Conservation (phyloP, 2,113 vertebrate species). For the Macroglossus sobrinus region DNA sequence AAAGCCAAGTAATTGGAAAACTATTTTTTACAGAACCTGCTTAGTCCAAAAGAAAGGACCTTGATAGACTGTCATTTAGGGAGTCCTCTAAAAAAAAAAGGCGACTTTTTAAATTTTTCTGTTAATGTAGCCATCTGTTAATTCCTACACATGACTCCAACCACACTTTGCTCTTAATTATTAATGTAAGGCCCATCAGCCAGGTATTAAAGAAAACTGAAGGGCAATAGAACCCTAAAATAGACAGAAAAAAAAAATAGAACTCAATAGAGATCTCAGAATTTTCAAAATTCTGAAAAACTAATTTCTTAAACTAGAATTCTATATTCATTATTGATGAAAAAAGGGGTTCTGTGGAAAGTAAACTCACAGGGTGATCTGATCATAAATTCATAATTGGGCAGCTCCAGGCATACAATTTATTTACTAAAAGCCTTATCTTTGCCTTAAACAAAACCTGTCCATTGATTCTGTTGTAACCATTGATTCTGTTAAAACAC, state of each 20-base stretch:
- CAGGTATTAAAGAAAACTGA: neutral
- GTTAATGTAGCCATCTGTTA: neutral
- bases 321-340: neutral
- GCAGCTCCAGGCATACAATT: neutral
- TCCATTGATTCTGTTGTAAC: neutral
- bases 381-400: neutral
- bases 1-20: neutral
- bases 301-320: neutral
- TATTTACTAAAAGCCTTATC: neutral
- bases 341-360: neutral
- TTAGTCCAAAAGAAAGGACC: neutral
- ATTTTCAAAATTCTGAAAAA: neutral
- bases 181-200: neutral
- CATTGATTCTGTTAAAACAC: no score
- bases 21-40: neutral
- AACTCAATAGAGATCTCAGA: neutral
- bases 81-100: neutral
- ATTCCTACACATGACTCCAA: neutral
- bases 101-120: neutral
- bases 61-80: neutral
- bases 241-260: neutral
- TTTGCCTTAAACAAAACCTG: neutral
- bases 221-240: neutral
- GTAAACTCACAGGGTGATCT: neutral
- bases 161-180: neutral